Evolutionary conservation across 2,888 invertebrate genomes (phyloP).

Genomic region (Apodemia zela): DNA sequence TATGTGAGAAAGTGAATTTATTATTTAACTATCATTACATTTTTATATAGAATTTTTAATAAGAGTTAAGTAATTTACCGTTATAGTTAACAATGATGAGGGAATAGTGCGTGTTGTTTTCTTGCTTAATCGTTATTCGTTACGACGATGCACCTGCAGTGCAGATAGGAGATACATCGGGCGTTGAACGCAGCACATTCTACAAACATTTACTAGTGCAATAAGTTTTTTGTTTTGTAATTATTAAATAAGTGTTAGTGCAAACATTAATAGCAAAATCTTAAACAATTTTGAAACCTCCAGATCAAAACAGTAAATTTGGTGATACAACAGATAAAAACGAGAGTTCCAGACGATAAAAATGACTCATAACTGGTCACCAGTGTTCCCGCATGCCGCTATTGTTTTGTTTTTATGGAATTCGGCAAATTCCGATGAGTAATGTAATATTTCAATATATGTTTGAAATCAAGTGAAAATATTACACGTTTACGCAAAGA

Average conservation of each 20-base stretch:
- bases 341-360: slow-evolving; percentile 51
- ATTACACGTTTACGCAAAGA: slow-evolving; percentile 29
- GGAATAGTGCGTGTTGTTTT: slow-evolving; percentile 58
- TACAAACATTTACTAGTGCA: slow-evolving; percentile 31
- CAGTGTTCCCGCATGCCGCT: slow-evolving; percentile 47
- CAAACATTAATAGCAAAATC: slow-evolving; percentile 36
- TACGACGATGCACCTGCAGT: slow-evolving; percentile 74
- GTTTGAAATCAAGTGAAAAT: slow-evolving; percentile 36
- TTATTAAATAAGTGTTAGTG: slow-evolving; percentile 50
- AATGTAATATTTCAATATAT: slow-evolving; percentile 38
- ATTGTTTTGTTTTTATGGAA: slow-evolving; percentile 71
- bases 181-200: slow-evolving; percentile 32
- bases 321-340: slow-evolving; percentile 36
- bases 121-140: slow-evolving; percentile 48
- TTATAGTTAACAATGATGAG: slow-evolving; percentile 52
- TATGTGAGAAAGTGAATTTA: slow-evolving; percentile 63
- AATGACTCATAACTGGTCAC: slow-evolving; percentile 70
- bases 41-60: slow-evolving; percentile 40
- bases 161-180: slow-evolving; percentile 43
- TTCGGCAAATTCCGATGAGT: slow-evolving; percentile 58
- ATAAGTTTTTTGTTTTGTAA: slow-evolving; percentile 45
- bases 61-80: slow-evolving; percentile 61
- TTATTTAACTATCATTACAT: slow-evolving; percentile 49
- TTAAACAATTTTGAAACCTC: not conserved
- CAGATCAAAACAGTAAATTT: slow-evolving; percentile 35